Evolutionary conservation across 2,797 vertebrate species (phyloP).

Genomic region (Rachycentron canadum): DNA sequence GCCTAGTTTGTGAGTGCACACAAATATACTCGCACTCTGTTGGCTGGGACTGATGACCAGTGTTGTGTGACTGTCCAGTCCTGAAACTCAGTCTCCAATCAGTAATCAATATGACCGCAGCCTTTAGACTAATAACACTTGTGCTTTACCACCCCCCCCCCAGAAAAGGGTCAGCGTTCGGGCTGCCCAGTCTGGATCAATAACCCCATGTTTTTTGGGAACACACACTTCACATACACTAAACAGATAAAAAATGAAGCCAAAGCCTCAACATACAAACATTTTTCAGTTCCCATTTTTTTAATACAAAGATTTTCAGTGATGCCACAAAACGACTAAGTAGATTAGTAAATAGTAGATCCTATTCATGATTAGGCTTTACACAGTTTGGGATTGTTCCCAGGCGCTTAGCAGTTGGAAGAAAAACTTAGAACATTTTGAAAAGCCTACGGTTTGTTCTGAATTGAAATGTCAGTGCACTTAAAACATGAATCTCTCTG

Average conservation of each 20-base stretch:
- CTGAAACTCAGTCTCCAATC: conserved; percentile 43
- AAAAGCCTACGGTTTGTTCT: conserved; percentile 24
- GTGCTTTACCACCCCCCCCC: conserved; percentile 19
- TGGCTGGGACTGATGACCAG: background rate
- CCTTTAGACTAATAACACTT: conserved; percentile 44
- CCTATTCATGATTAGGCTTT: conserved; percentile 43
- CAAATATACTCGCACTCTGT: background rate
- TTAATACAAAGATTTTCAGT: conserved; percentile 35
- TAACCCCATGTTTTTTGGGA: conserved; percentile 18
- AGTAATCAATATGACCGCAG: conserved; percentile 54
- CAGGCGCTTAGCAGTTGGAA: conserved; percentile 6
- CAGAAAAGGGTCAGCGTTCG: conserved; percentile 37
- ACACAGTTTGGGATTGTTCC: conserved; percentile 22
- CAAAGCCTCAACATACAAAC: conserved; percentile 1
- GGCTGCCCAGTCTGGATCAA: conserved; percentile 45
- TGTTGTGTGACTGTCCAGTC: conserved; percentile 7
- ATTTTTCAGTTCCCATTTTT: conserved; percentile 20
- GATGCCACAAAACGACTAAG: conserved; percentile 46
- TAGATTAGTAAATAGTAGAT: conserved; percentile 61
- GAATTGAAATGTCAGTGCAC: conserved; percentile 9
- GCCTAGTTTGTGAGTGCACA: conserved; percentile 13
- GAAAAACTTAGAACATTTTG: conserved; percentile 11
- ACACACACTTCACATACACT: background rate
- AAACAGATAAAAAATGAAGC: background rate
- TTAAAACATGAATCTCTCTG: background rate